Conservation (phyloP, 2,797 vertebrate genomes). For the Gymnopithys bicolor region DNA sequence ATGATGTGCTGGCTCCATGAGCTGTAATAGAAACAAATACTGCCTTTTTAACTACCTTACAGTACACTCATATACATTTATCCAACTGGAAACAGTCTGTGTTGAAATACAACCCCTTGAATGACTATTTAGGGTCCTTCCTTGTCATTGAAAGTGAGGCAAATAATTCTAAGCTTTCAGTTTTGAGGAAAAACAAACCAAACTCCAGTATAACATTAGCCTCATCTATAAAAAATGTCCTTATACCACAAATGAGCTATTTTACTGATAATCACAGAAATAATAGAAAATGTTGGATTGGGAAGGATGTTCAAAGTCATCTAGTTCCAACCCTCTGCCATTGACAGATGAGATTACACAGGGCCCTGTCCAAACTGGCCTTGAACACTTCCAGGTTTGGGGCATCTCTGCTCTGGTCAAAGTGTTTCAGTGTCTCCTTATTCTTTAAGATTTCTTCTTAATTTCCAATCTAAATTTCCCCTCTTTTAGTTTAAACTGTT, state of each 20-base stretch:
- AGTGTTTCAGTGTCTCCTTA: neutral
- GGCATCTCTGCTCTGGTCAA: neutral
- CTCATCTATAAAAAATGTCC: neutral
- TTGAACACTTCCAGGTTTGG: neutral
- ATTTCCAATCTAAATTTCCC: neutral
- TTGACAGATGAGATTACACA: neutral
- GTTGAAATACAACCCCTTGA: neutral
- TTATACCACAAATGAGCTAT: neutral
- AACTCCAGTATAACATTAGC: neutral
- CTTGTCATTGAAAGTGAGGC: neutral
- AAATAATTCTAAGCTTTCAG: neutral
- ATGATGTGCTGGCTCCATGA: neutral
- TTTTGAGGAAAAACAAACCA: neutral
- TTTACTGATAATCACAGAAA: neutral
- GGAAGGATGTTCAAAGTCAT: neutral
- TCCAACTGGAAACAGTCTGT: neutral
- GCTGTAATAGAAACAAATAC: neutral
- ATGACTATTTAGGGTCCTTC: neutral
- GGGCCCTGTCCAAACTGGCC: neutral
- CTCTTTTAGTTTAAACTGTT: neutral
- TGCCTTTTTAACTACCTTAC: neutral
- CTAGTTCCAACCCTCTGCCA: neutral
- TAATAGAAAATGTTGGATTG: neutral
- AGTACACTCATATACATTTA: neutral
- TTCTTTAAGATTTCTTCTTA: neutral